A percentile compares a stretch with the other conserved stretches of the same genome.
Evolutionary conservation across 2,113 vertebrate species (phyloP).

Genomic region (Percina caprodes): DNA sequence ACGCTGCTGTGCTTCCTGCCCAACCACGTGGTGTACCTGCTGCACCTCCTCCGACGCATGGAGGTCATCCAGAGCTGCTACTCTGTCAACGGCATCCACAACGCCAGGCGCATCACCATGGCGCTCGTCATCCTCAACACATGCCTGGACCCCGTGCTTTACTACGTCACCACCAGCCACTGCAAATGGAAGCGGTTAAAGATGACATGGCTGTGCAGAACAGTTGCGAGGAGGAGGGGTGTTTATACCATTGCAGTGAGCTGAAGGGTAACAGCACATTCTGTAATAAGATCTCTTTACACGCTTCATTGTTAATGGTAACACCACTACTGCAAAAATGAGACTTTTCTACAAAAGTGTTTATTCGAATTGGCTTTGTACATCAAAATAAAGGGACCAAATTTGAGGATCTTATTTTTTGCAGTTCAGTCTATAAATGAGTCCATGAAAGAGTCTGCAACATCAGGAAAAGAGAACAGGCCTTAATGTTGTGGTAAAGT

Average conservation of each 20-base stretch:
- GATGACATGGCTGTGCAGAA: constrained; percentile 37
- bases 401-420: neutral
- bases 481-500: neutral
- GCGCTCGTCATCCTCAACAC: constrained; percentile 84
- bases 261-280: neutral
- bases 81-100: constrained; percentile 24
- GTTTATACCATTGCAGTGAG: constrained; percentile 74
- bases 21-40: constrained; percentile 79
- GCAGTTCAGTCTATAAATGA: constrained; percentile 1
- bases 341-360: constrained; percentile 57
- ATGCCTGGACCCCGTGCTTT: constrained; percentile 88
- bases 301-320: neutral
- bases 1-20: constrained; percentile 88
- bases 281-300: constrained; percentile 12
- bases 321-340: neutral
- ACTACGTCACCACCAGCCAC: constrained; percentile 82
- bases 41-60: constrained; percentile 78
- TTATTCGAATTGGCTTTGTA: constrained; percentile 57
- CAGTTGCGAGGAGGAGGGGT: neutral
- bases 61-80: constrained; percentile 59
- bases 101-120: constrained; percentile 78
- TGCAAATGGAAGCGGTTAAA: constrained; percentile 65
- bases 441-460: neutral
- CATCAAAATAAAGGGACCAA: constrained; percentile 39
- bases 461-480: neutral